Evolutionary conservation across 2,888 invertebrate species (phyloP).

Genomic region (Acronicta psi): DNA sequence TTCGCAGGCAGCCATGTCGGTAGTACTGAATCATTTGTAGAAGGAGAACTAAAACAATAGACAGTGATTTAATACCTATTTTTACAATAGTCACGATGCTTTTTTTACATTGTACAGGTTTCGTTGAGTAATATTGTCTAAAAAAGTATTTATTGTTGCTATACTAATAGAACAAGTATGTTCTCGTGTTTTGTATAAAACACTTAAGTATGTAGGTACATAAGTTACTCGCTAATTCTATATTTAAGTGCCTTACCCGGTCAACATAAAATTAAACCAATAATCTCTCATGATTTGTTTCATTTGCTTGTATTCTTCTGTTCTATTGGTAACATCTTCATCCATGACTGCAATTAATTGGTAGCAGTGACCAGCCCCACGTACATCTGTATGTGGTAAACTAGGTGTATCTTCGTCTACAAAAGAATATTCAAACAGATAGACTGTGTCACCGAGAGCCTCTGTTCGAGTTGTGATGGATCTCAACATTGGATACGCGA

Average conservation of each 20-base stretch:
- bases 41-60: not conserved
- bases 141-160: no score
- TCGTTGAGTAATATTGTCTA: no score
- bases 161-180: no score
- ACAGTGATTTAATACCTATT: no score
- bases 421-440: conserved; percentile 68
- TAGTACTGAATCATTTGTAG: not conserved
- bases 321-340: conserved; percentile 21
- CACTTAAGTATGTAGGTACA: no score
- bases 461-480: conserved; percentile 54
- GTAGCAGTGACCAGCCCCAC: conserved; percentile 63
- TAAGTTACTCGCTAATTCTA: no score
- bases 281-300: conserved; percentile 48
- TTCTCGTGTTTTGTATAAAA: no score
- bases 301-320: conserved; percentile 50
- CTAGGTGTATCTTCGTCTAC: conserved; percentile 51
- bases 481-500: conserved; percentile 63
- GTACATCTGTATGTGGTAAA: conserved; percentile 54
- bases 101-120: no score
- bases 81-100: no score
- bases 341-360: conserved; percentile 55
- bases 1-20: conserved; percentile 58
- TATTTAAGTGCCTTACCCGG: conserved; percentile 50
- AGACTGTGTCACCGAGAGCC: conserved; percentile 59
- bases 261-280: conserved; percentile 58